phyloP scores from a whole-genome alignment of 2,888 invertebrate species.

The Drosophila demipolita region DNA sequence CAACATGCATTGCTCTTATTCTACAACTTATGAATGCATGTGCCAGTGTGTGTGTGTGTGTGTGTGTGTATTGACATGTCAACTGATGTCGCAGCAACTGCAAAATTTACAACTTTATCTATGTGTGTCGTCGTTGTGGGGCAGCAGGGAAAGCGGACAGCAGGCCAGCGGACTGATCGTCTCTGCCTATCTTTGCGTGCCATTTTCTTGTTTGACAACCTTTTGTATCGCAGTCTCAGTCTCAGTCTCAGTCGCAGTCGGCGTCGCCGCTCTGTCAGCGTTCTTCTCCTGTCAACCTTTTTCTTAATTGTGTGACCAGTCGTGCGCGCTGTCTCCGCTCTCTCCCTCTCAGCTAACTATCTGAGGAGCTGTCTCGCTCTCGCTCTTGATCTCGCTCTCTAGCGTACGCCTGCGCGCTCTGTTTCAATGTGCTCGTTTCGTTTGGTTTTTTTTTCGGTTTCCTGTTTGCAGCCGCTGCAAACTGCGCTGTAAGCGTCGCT shows the following conservation, averaged over 20 bases:
- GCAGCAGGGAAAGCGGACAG: constrained; percentile 11
- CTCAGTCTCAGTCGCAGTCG: constrained; percentile 36
- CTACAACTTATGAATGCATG: constrained; percentile 12
- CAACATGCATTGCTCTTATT: constrained; percentile 30
- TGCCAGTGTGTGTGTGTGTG: not conserved
- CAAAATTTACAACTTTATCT: constrained; percentile 79
- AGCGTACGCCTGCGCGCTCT: constrained; percentile 16
- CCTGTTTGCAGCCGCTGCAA: constrained; percentile 67
- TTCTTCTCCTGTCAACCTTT: constrained; percentile 67
- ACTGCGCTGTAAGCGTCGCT: constrained; percentile 54
- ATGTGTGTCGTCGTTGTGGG: constrained; percentile 67
- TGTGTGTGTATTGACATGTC: constrained; percentile 69
- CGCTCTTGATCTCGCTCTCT: constrained; percentile 8
- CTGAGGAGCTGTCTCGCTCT: constrained; percentile 31
- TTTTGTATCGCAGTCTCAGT: constrained; percentile 55
- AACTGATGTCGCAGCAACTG: constrained; percentile 57
- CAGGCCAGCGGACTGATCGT: constrained; percentile 25
- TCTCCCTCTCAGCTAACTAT: constrained; percentile 36
- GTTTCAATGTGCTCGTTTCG: constrained; percentile 39
- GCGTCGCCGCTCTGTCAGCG: constrained; percentile 32
- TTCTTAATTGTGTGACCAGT: constrained; percentile 75
- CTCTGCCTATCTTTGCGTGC: constrained; percentile 59
- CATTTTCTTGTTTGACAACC: constrained; percentile 81
- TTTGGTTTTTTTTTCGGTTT: constrained; percentile 60
- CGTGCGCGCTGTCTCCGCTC: constrained; percentile 33